Conservation (phyloP, 2,888 invertebrate genomes). For the Microctonus brassicae region DNA sequence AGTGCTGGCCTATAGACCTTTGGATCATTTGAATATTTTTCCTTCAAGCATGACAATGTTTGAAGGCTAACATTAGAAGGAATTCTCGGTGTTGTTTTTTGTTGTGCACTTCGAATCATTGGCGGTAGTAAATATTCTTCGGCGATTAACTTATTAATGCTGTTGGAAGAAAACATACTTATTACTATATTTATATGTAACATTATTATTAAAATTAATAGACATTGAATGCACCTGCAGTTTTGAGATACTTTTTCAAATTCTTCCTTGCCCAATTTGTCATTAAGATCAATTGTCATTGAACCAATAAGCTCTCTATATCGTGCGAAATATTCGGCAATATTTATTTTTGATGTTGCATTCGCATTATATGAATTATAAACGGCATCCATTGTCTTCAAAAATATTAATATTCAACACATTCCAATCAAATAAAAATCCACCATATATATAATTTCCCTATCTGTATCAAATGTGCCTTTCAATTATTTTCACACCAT, state of each 20-base stretch:
- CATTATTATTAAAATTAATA: not conserved
- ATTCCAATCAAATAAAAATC: no score
- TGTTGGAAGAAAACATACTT: slow-evolving; percentile 28
- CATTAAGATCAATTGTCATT: slow-evolving; percentile 30
- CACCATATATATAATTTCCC: no score
- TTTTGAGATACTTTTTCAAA: slow-evolving; percentile 68
- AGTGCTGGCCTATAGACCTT: slow-evolving; percentile 22
- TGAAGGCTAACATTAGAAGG: slow-evolving; percentile 51
- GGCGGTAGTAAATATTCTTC: slow-evolving; percentile 53
- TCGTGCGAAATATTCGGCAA: slow-evolving; percentile 53
- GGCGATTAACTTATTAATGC: slow-evolving; percentile 58
- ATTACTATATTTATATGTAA: not conserved
- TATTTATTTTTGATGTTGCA: slow-evolving; percentile 47
- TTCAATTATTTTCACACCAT: no score
- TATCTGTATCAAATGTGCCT: no score
- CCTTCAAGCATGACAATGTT: slow-evolving; percentile 53
- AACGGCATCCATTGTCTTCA: slow-evolving; percentile 51
- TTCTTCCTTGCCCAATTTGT: slow-evolving; percentile 65
- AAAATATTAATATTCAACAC: not conserved
- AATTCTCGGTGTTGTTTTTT: slow-evolving; percentile 42
- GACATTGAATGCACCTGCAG: slow-evolving; percentile 69
- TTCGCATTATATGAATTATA: slow-evolving; percentile 51
- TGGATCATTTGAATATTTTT: slow-evolving; percentile 46
- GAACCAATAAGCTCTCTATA: slow-evolving; percentile 42
- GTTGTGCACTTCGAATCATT: slow-evolving; percentile 18